Evolutionary conservation across 2,797 vertebrate genomes (phyloP), one percentile per base, ranked within the genome.

Genomic region (Parambassis ranga): DNA sequence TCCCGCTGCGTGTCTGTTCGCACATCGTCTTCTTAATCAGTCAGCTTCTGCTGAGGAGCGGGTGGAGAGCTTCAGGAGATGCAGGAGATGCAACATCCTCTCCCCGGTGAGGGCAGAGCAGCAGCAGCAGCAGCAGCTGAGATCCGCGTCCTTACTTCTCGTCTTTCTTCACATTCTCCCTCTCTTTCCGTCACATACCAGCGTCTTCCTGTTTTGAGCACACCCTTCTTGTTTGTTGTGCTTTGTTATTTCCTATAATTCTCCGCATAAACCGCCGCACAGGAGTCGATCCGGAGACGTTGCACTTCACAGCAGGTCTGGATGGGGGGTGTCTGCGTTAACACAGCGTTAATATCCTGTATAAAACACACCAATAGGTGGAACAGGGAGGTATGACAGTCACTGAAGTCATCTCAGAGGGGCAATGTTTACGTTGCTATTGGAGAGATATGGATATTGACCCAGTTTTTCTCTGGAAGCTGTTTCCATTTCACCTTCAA

Each of bases 21-120:
- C 53, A 13, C 63, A 47, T 61, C 57, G 6, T 42, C 50, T 3
- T 14, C 39, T 6, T 60, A 33, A 72, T 55, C 65, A 14, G 23
- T 0, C 47, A 16, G 67, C 19, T 22, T 50, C 30, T n/a, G 14
- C 2, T 10, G 44, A 48, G 63, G 31, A 61, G 57, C 36, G 4
- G 46, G 46, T 11, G 47, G 67, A 43, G 61, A 55, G 41, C 59
- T 8, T 33, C 10, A 19, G 9, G 26, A 66, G 64, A 44, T 36
- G 85, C 85, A 73, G 61, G 82, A 76, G 62, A 37, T 28, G 79
- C 84, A 76, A 50, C 84, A 77, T 86, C 83, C 37, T 74, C 73
- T 84, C 80, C 22, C 69, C 69, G 65, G 32, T 27, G 26, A 14
- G 48, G 53, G 26, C 51, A 47, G 48, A 44, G 43, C 42, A 56